Evolutionary conservation across 1,140 invertebrate species (phyloP), one percentile per base, ranked within the genome.

Genomic region (Temnothorax nylanderi): DNA sequence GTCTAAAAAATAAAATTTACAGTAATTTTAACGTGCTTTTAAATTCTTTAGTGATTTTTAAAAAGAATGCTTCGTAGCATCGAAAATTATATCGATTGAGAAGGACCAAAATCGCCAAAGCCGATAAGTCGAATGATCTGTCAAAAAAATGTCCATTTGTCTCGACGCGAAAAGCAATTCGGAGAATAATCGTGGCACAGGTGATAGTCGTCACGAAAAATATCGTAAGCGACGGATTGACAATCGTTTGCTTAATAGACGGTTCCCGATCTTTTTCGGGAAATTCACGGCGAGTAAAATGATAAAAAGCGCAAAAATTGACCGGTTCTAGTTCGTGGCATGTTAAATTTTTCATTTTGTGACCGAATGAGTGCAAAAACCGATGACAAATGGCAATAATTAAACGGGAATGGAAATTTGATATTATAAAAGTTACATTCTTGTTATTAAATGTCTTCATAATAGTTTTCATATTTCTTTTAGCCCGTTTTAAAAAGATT

Each of bases 381-480:
- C 37, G 18, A 75, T 21, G 18, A 26, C 11, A 56, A 75, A 56
- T 37, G 32, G 49, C 13, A 75, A 75, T 37, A 56, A 75, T 75
- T 75, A 75, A 75, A 75, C 26, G 47, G 37, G 11, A 56, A 75
- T 75, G n/a, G 51, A 75, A 75, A 75, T 56, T 37, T 34, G 18
- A 56, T 75, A 16, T 41, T 56, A 21, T 21, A 37, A 56, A 54
- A 56, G 32, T 13, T 56, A 41, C 11, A 75, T 56, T 72, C 1
- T 6, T 41, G n/a, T 75, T 37, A 75, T 56, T 37, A 75, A 37
- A 75, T 56, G 4, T 56, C n/a, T 56, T 37, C 11, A 16, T 75
- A 21, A 51, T 49, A 1, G 21, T 72, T 72, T 69, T 71, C 51
- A 34, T 54, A 72, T 41, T 75, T 56, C 18, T 37, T 75, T 56